Evolutionary conservation across 2,797 vertebrate genomes (phyloP).

Genomic region (Serranus cabrilla): DNA sequence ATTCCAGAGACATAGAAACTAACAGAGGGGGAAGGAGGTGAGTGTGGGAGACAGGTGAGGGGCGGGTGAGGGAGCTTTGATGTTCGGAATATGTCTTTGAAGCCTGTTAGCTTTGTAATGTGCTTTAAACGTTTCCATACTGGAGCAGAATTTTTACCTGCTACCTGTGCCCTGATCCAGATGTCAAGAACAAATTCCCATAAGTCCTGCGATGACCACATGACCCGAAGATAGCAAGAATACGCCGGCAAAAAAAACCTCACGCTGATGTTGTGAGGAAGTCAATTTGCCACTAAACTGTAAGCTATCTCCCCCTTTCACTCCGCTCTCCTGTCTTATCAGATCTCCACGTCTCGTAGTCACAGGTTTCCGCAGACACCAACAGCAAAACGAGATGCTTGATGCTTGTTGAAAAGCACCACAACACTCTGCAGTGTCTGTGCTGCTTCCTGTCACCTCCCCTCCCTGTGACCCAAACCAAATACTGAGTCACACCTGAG

Average conservation of each 20-base stretch:
- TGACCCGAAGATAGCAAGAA: slow-evolving; percentile 2
- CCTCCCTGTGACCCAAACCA: slow-evolving; percentile 60
- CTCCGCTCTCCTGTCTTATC: slow-evolving; percentile 28
- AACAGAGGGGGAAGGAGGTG: slow-evolving; percentile 10
- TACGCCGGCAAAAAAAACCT: neutral
- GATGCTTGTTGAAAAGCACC: slow-evolving; percentile 22
- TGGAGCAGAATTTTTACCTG: slow-evolving; percentile 61
- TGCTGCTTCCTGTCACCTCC: slow-evolving; percentile 46
- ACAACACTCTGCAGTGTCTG: slow-evolving; percentile 43
- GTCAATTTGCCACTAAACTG: slow-evolving; percentile 38
- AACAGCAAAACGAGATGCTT: slow-evolving; percentile 28
- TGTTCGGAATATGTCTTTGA: slow-evolving; percentile 78
- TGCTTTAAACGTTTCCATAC: slow-evolving; percentile 75
- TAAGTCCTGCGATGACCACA: slow-evolving; percentile 15
- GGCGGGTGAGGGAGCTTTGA: slow-evolving; percentile 70
- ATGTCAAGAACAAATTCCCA: slow-evolving; percentile 33
- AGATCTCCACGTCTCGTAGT: slow-evolving; percentile 22
- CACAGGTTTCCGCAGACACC: slow-evolving; percentile 27
- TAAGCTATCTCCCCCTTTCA: slow-evolving; percentile 31
- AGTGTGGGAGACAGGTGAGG: slow-evolving; percentile 43
- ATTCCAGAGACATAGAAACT: slow-evolving; percentile 40
- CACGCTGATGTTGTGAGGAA: slow-evolving; percentile 31
- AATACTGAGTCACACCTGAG: slow-evolving; percentile 75
- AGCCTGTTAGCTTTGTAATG: slow-evolving; percentile 77
- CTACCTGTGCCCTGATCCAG: slow-evolving; percentile 12